Evolutionary conservation across 1,140 invertebrate genomes (phyloP), one percentile per base, ranked within the genome.

Genomic region (Neodiprion virginianus): DNA sequence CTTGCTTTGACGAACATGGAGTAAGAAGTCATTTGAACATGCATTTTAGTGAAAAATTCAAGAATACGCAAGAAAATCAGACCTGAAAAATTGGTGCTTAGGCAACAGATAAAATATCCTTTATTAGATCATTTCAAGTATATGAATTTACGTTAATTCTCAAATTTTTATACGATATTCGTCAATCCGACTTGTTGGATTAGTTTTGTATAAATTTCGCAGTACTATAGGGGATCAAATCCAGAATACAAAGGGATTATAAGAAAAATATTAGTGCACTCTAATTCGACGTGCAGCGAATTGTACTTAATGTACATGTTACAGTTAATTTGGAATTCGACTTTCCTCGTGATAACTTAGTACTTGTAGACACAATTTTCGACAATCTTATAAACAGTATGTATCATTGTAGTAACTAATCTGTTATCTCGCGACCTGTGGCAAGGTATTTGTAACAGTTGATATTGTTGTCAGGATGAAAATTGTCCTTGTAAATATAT

Each of bases 1-100:
- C 74, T 28, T 82, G 73, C 47, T 71, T 11, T n/a, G 76, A 67
- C 40, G 67, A 75, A 68, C 79, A 79, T 28, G 77, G 80, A 73
- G 74, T 82, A 28, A 76, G 76, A 77, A 78, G 80, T 69, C 81
- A 81, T 71, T 72, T 81, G 48, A 81, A 80, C n/a, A 79, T 79
- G 11, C 81, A 82, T 76, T 28, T 81, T 4, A 74, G 77, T 7
- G 80, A 81, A 72, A 79, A 81, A 68, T 74, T 81, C 8, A 77
- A 77, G 12, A 61, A 74, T 61, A 14, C n/a, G 8, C 3, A 17
- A 61, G 53, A 61, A 61, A 61, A 61, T 8, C 53, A 61, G 53
- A 61, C 53, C 11, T 61, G 53, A 61, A 17, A 8, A 40, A 5
- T 40, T 40, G 68, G 70, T 72, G 48, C 72, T 40, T 40, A 40